phyloP scores from a whole-genome alignment of 2,113 vertebrate genomes.

The Orthonyx spaldingii region DNA sequence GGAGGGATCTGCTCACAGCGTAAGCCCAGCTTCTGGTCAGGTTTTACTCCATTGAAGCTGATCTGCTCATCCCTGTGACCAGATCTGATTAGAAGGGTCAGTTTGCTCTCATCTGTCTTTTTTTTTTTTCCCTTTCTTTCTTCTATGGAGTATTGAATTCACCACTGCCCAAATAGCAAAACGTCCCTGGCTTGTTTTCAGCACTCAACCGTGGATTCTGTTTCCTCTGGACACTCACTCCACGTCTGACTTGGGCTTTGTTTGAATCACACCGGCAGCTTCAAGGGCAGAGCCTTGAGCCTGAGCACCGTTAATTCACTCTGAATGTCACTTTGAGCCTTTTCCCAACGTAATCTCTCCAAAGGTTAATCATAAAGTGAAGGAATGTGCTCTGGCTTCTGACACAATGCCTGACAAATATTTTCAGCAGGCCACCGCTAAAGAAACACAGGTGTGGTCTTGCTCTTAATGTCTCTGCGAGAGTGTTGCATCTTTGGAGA shows the following conservation, averaged over 20 bases:
- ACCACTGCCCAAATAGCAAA: background rate
- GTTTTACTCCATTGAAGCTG: background rate
- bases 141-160: background rate
- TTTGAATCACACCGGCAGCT: background rate
- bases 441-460: conserved; percentile 67
- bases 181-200: background rate
- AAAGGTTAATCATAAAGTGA: conserved; percentile 64
- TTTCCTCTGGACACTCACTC: background rate
- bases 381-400: conserved; percentile 65
- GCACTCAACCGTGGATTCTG: background rate
- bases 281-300: conserved; percentile 25
- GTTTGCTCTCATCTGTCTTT: background rate
- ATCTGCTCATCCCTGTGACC: background rate
- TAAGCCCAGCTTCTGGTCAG: background rate
- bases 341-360: conserved; percentile 42
- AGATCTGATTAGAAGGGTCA: background rate
- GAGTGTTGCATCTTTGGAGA: conserved; percentile 48
- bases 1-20: background rate
- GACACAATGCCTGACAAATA: conserved; percentile 64
- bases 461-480: conserved; percentile 1
- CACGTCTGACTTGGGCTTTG: background rate
- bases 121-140: background rate
- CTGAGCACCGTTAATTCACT: background rate
- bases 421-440: conserved; percentile 59
- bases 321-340: conserved; percentile 30